Evolutionary conservation across 2,113 vertebrate species (phyloP), one percentile per base, ranked within the genome.

Genomic region (Rostratula benghalensis): DNA sequence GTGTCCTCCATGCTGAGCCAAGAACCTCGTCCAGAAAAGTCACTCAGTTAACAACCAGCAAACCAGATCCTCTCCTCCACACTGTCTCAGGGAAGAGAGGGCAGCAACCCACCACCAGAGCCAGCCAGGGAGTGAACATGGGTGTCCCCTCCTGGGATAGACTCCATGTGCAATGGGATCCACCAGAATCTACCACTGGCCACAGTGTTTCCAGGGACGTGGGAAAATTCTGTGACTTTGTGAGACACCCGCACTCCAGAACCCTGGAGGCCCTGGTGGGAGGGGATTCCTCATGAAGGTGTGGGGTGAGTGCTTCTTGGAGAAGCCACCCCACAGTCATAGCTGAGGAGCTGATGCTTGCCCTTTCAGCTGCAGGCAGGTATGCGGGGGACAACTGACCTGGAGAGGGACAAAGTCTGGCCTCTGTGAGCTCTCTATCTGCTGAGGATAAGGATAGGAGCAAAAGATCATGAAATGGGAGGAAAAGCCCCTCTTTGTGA

Each of bases 161-260:
- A 27, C 28, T 70, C 53, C 3, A 0, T 59, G 19, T 43, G 57
- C 13, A 2, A 16, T 19, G n/a, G 33, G 5, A 41, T n/a, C 28
- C 28, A 74, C 5, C 83, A 51, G 8, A 2, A 11, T 9, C 30
- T n/a, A 6, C 2, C 39, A 39, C 0, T 39, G 50, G 35, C 33
- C 30, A 43, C 9, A 5, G 39, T 7, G 80, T 92, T 67, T 77
- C 90, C 79, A 91, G 13, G 77, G 65, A 6, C 15, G n/a, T 67
- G 39, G 64, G 51, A 76, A 92, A 92, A 37, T 50, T 33, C 78
- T 35, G 11, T 6, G n/a, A 83, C 90, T 92, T 94, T 95, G 83
- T 97, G 93, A 96, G 68, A 23, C 31, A 69, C 12, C 24, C 4
- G 5, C 13, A 6, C 16, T 48, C 31, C 33, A 69, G 93, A 92